These are phyloP conservation scores for Lasioglossum baleicum DNA, from an alignment of 1,140 invertebrate genomes.

Conservation along the genomic window DNA sequence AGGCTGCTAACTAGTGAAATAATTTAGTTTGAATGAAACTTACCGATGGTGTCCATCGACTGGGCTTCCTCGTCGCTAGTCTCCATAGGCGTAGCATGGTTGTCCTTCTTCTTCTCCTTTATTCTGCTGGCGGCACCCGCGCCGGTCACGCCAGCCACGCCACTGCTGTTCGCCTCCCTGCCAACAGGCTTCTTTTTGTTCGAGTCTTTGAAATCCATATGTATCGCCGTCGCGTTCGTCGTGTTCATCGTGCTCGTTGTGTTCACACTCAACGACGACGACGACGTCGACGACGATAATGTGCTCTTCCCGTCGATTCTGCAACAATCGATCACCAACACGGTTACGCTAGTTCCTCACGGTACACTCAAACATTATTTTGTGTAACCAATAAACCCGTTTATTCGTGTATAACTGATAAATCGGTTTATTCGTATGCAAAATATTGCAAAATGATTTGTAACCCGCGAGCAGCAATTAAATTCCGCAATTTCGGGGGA, in stretches of 20 bases:
- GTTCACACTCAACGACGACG: slow-evolving; percentile 57
- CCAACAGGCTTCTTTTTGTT: slow-evolving; percentile 70
- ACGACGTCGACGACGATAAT: slow-evolving; percentile 66
- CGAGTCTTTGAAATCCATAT: slow-evolving; percentile 68
- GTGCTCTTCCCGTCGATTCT: slow-evolving; percentile 71
- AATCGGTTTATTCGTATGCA: too few relatives aligned
- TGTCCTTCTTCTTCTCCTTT: slow-evolving; percentile 79
- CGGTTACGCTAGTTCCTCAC: neutral
- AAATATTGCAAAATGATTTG: too few relatives aligned
- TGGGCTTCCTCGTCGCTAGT: slow-evolving; percentile 78
- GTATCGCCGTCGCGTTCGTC: slow-evolving; percentile 49
- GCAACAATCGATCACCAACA: slow-evolving; percentile 38
- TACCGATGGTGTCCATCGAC: slow-evolving; percentile 72
- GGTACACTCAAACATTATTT: too few relatives aligned
- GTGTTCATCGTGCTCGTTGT: slow-evolving; percentile 57
- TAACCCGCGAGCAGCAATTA: too few relatives aligned
- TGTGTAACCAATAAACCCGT: too few relatives aligned
- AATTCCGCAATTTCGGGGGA: too few relatives aligned
- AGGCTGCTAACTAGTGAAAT: neutral
- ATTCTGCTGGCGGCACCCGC: slow-evolving; percentile 63
- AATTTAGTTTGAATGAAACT: slow-evolving; percentile 51
- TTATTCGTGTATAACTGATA: too few relatives aligned
- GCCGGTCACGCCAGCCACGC: slow-evolving; percentile 21
- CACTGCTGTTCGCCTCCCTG: slow-evolving; percentile 52
- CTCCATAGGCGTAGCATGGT: slow-evolving; percentile 76